Evolutionary conservation across 2,797 vertebrate genomes (phyloP), one percentile per base, ranked within the genome.

Genomic region (Gymnodraco acuticeps): DNA sequence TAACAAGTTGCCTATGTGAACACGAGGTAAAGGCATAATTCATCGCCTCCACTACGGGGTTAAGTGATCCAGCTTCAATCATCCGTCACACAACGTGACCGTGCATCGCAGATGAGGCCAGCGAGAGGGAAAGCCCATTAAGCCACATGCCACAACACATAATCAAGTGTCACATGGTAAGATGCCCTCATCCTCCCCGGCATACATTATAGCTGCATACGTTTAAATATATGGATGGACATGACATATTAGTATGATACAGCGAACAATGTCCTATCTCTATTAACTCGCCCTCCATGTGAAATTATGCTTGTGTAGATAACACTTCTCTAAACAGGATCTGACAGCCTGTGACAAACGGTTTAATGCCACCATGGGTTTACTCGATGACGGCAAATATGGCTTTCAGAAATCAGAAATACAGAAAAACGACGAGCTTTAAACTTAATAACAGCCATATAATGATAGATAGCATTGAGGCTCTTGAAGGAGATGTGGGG

Each of bases 31-130:
- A 84, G 70, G 73, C 68, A 70, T 23, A 71, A 78, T 77, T 85
- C 78, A 80, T 87, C 71, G 77, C 64, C 70, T 75, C 66, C 71
- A 12, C 80, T 47, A 20, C 61, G 56, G 63, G 83, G 86, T 87
- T 81, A 80, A 86, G 81, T 82, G 84, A 73, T 66, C 61, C 69
- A 14, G 84, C 88, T 84, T 86, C 88, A 85, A 70, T 85, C 86
- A 86, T 90, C 87, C 56, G 81, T 89, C 91, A 89, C 81, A 68
- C 78, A 63, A 27, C 73, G 69, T 82, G 91, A 89, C 81, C 86
- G 84, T 27, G 79, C 76, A 72, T 81, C 16, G 16, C 41, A 48
- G 72, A 89, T 70, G 82, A 81, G 68, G 56, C 81, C 81, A 27
- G 60, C 80, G 6, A 47, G 78, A 20, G 12, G 54, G 65, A 78